Evolutionary conservation across 2,113 vertebrate species (phyloP), one percentile per base, ranked within the genome.

Genomic region (Ibidorhyncha struthersii): DNA sequence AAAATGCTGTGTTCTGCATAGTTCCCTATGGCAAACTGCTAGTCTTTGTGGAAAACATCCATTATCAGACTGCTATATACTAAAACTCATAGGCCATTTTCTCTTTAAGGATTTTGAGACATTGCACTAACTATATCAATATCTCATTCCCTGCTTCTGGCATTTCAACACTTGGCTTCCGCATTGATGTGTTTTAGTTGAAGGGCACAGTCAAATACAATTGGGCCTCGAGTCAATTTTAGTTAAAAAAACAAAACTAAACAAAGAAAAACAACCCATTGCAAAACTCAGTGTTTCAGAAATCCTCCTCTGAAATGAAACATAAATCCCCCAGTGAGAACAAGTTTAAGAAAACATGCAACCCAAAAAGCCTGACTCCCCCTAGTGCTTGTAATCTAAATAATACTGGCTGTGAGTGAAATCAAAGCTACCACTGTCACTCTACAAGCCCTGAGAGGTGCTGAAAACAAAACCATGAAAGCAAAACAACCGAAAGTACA

Each of bases 361-460:
- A 14, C 21, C 34, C 70, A 18, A 84, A 79, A 26, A 78, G 69
- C 73, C 49, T 91, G 78, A 73, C 19, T 86, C 93, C 83, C 86
- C n/a, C 93, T 94, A 93, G 86, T 70, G 86, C 81, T 59, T 59
- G 82, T 25, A 85, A 96, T 73, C n/a, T 45, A 85, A 94, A 89
- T 80, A 34, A 53, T 76, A 67, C 43, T 29, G 55, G 52, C 83
- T 84, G 66, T 22, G 61, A 84, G 69, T 11, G 72, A 87, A 91
- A 89, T 53, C 86, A 82, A 85, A 97, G 70, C 86, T 78, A 65
- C 29, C 8, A 1, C 76, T 59, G 71, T 26, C 72, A 76, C 62
- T 38, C 40, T 21, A 38, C 36, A 3, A 82, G 65, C 52, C 81
- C 65, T 7, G 12, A 29, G 45, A 83, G 10, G 14, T 22, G 38